A percentile compares a stretch with the other conserved stretches of the same genome.
These are phyloP conservation scores for Danio choprae DNA, from an alignment of 2,797 vertebrate species.

Conservation along the genomic window DNA sequence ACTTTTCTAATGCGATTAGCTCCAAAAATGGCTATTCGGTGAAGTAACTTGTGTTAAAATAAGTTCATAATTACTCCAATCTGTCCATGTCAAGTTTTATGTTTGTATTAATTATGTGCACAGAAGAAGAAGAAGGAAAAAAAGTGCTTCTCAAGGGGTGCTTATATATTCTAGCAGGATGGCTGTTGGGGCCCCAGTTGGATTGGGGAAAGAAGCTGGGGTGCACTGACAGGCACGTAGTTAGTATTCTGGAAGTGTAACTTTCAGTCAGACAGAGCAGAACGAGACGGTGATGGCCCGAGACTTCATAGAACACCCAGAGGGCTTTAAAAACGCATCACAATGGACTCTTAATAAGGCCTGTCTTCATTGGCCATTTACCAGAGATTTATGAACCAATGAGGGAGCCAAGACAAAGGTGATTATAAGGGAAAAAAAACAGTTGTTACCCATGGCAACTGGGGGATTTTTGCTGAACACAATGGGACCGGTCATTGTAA, in stretches of 20 bases:
- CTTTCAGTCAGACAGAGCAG: slow-evolving; percentile 43
- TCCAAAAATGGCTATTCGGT: slow-evolving; percentile 8
- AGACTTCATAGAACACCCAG: slow-evolving; percentile 42
- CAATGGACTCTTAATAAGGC: slow-evolving; percentile 53
- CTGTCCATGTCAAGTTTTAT: slow-evolving; percentile 47
- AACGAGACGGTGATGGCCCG: slow-evolving; percentile 26
- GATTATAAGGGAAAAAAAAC: slow-evolving; percentile 47
- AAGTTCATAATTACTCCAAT: slow-evolving; percentile 38
- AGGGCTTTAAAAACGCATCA: slow-evolving; percentile 51
- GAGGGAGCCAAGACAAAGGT: slow-evolving; percentile 54
- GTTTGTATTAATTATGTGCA: slow-evolving; percentile 40
- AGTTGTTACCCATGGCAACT: slow-evolving; percentile 51
- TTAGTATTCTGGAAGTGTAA: slow-evolving; percentile 51
- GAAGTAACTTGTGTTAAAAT: slow-evolving; percentile 15
- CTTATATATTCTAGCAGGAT: slow-evolving; percentile 19
- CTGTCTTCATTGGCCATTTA: slow-evolving; percentile 51
- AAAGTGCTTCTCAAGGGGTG: slow-evolving; percentile 1
- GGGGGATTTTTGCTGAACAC: slow-evolving; percentile 29
- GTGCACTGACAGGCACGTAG: slow-evolving; percentile 40
- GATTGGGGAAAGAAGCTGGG: slow-evolving; percentile 30
- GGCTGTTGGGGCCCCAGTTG: slow-evolving; percentile 34
- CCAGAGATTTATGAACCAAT: slow-evolving; percentile 58
- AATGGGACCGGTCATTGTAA: slow-evolving; percentile 34
- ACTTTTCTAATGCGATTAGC: slow-evolving; percentile 22
- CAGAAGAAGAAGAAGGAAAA: too few species aligned